These are phyloP conservation scores for Laupala kohalensis DNA, from an alignment of 1,140 invertebrate genomes.

Conservation along the genomic window DNA sequence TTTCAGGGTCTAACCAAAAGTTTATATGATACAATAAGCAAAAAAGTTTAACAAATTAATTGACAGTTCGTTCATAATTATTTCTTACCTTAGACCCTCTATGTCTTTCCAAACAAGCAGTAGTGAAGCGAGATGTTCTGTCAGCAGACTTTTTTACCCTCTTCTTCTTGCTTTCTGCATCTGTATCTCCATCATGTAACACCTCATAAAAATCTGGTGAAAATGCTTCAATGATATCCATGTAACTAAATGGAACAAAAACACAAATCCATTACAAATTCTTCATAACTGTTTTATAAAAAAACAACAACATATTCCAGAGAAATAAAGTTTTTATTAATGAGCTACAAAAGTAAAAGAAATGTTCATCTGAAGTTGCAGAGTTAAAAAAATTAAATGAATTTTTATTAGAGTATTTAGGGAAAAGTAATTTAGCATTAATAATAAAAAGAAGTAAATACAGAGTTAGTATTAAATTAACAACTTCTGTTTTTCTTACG, in stretches of 20 bases:
- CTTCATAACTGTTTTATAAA: too few relatives aligned
- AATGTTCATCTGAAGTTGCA: not conserved
- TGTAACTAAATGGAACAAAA: slow-evolving; percentile 37
- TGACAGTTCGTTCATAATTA: not conserved
- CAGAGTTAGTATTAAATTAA: too few relatives aligned
- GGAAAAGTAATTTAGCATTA: too few relatives aligned
- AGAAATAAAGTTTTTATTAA: too few relatives aligned
- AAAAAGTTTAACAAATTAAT: not conserved
- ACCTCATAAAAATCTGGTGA: slow-evolving; percentile 66
- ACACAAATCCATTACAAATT: too few relatives aligned
- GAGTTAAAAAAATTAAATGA: slow-evolving; percentile 1
- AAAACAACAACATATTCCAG: too few relatives aligned
- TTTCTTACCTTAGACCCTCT: slow-evolving; percentile 31
- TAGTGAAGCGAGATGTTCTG: slow-evolving; percentile 40
- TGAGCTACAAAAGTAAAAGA: too few relatives aligned
- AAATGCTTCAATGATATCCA: slow-evolving; percentile 59
- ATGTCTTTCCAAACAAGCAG: slow-evolving; percentile 43
- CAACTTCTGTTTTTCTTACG: too few relatives aligned
- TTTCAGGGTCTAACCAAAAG: slow-evolving; percentile 22
- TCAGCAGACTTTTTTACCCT: slow-evolving; percentile 50
- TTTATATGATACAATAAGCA: slow-evolving; percentile 17
- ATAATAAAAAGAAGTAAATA: too few relatives aligned
- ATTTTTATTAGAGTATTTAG: too few relatives aligned
- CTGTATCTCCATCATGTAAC: slow-evolving; percentile 68
- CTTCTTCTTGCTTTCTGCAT: slow-evolving; percentile 48